Evolutionary conservation across 2,888 invertebrate species (phyloP), one percentile per base, ranked within the genome.

Genomic region (Chymomyza procnemis): DNA sequence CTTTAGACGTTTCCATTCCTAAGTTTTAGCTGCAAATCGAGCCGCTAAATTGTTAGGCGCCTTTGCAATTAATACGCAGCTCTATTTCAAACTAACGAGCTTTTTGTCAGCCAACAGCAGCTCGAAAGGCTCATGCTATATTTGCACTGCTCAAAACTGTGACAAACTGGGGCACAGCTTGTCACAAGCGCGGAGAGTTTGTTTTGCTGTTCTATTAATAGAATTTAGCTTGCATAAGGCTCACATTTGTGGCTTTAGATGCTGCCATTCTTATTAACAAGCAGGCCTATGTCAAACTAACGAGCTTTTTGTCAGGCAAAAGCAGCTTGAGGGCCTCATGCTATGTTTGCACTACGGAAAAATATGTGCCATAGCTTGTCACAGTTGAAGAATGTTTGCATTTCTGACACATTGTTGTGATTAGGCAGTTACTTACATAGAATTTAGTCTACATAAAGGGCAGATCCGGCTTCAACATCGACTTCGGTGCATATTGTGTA

Each of bases 1-100:
- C 63, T 66, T 71, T 62, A 60, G 60, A 50, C 19, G 60, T 9
- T 41, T 12, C 12, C 54, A 64, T 63, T 71, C 57, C 57, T 60
- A 18, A 50, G 19, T 19, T 50, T n/a, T 50, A n/a, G 16, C 18
- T 50, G 9, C 67, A 85, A 82, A 81, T 79, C 80, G 73, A 80
- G 76, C 41, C 8, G 16, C 41, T 54, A 9, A 71, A 66, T 74
- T 71, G 66, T 72, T n/a, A 74, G 67, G 68, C 72, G 69, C 67
- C 55, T 50, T 64, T 9, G 58, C 62, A 76, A 74, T 74, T 66
- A 69, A 59, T 16, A 21, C 21, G 14, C 46, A 16, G 22, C 55
- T 60, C 16, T 34, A 16, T 26, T 55, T 9, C 61, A 61, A 14
- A 68, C 34, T 64, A 72, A 59, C 58, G 64, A 73, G 66, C 58